Evolutionary conservation across 2,797 vertebrate species (phyloP).

Genomic region (Pelobates cultripes): DNA sequence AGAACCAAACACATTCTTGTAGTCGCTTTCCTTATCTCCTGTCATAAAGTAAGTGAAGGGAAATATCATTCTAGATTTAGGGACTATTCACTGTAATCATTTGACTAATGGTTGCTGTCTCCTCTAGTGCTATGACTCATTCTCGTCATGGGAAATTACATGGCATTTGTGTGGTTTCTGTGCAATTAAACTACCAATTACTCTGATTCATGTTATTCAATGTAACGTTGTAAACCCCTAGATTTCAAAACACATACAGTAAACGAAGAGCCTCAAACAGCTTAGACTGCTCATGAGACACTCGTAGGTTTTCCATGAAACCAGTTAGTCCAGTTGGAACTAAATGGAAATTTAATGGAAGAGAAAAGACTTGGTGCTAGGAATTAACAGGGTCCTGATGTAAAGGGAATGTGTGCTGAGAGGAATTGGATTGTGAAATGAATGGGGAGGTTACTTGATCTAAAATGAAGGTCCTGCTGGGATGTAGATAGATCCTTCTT

Average conservation of each 20-base stretch:
- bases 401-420: too few species aligned
- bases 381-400: too few species aligned
- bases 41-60: slow-evolving; percentile 2
- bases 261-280: too few species aligned
- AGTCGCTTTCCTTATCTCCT: not conserved
- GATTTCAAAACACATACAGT: not conserved
- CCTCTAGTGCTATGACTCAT: not conserved
- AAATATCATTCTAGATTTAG: not conserved
- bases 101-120: slow-evolving; percentile 3
- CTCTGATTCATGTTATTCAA: not conserved
- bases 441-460: too few species aligned
- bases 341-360: too few species aligned
- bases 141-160: slow-evolving; percentile 5
- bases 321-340: too few species aligned
- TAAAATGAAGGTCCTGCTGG: too few species aligned
- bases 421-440: too few species aligned
- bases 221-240: not conserved
- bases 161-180: not conserved
- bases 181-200: not conserved
- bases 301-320: too few species aligned
- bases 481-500: not conserved
- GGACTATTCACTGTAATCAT: not conserved
- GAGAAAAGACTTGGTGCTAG: too few species aligned
- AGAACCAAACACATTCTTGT: not conserved
- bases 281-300: too few species aligned